These are phyloP conservation scores for Fringilla coelebs DNA, from an alignment of 2,797 vertebrate species.

Conservation along the genomic window DNA sequence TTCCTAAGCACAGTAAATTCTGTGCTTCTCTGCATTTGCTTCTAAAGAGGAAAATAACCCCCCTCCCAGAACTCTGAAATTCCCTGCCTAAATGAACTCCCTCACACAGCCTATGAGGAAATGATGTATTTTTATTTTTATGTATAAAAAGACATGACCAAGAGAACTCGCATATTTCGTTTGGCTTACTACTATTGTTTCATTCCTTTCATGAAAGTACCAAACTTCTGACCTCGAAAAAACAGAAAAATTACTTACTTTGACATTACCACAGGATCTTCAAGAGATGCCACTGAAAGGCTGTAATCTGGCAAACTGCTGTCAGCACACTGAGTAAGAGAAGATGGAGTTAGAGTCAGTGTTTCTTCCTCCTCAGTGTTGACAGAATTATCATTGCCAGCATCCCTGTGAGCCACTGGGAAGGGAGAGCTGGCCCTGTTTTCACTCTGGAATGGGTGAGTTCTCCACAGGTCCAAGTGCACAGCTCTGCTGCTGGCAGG, in stretches of 20 bases:
- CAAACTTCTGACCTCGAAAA: not conserved
- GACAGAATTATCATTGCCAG: conserved; percentile 46
- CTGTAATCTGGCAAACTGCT: conserved; percentile 69
- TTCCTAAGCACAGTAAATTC: not conserved
- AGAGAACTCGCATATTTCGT: not conserved
- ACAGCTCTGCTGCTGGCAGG: conserved; percentile 56
- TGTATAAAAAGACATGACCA: not conserved
- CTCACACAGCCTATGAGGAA: not conserved
- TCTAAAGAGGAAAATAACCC: not conserved
- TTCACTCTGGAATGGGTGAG: conserved; percentile 43
- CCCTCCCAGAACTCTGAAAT: not conserved
- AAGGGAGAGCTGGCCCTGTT: conserved; percentile 48
- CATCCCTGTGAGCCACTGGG: conserved; percentile 24
- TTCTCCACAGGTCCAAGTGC: conserved; percentile 62
- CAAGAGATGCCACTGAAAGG: conserved; percentile 71
- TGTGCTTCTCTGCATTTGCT: not conserved
- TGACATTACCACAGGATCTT: conserved; percentile 90
- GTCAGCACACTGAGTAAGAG: conserved; percentile 60
- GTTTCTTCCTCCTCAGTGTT: conserved; percentile 80
- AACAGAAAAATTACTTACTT: conserved; percentile 78
- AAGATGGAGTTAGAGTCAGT: conserved; percentile 69
- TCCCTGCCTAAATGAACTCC: not conserved
- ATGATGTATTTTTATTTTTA: not conserved
- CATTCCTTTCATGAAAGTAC: not conserved
- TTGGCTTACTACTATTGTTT: not conserved